Conservation (phyloP, 2,888 invertebrate genomes). For the Dryobota labecula region DNA sequence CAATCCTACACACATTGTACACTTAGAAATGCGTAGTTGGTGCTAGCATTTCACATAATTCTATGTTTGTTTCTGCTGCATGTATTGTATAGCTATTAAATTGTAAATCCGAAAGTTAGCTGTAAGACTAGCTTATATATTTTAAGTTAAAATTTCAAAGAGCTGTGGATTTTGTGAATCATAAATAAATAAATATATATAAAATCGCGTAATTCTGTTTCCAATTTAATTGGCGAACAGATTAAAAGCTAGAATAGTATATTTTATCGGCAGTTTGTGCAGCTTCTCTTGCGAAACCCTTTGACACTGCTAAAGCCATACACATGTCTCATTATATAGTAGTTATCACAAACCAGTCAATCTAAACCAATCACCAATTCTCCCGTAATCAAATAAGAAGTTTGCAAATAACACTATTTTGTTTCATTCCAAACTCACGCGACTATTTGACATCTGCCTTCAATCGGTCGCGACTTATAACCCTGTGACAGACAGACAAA, state of each 20-base stretch:
- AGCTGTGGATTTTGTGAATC: too few species aligned
- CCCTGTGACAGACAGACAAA: slow-evolving; percentile 45
- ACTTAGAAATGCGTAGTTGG: too few species aligned
- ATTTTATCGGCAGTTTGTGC: not conserved
- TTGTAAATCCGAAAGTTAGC: too few species aligned
- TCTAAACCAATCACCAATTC: slow-evolving; percentile 11
- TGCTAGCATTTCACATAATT: too few species aligned
- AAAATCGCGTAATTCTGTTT: not conserved
- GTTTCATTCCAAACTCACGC: slow-evolving; percentile 4
- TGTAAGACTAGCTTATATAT: too few species aligned
- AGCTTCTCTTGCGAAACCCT: not conserved
- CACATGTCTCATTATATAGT: not conserved
- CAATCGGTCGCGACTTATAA: slow-evolving; percentile 41
- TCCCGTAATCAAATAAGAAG: slow-evolving; percentile 17
- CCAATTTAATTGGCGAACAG: not conserved
- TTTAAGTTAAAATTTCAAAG: too few species aligned
- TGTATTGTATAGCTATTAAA: too few species aligned
- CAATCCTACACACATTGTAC: too few species aligned
- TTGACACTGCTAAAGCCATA: not conserved
- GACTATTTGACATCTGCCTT: slow-evolving; percentile 44
- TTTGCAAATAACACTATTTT: slow-evolving; percentile 35
- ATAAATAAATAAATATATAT: too few species aligned
- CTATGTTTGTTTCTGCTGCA: too few species aligned
- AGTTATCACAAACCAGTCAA: slow-evolving; percentile 19
- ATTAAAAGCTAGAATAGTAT: not conserved